A percentile compares a stretch with the other conserved stretches of the same genome.
These are phyloP conservation scores for Capitulum mitella DNA, from an alignment of 2,888 invertebrate species.

Conservation along the genomic window DNA sequence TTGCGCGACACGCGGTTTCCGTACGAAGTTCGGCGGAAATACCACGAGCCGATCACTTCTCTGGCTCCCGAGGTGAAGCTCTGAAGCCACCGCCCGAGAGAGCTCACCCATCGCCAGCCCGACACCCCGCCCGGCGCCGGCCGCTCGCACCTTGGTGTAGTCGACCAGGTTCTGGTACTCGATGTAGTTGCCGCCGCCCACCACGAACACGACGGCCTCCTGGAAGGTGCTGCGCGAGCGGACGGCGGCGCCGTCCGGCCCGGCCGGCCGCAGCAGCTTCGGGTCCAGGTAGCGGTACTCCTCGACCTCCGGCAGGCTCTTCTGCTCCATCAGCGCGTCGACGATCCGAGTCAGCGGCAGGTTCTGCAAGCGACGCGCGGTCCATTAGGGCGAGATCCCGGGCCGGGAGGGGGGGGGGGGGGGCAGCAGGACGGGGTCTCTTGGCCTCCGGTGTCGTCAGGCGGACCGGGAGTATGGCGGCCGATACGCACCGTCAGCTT, in stretches of 20 bases:
- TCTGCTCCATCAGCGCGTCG: conserved; percentile 78
- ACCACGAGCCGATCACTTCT: too few species aligned
- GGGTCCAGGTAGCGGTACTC: conserved; percentile 94
- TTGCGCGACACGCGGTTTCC: too few species aligned
- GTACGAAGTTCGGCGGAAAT: too few species aligned
- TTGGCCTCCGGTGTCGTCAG: too few species aligned
- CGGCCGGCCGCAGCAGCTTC: conserved; percentile 64
- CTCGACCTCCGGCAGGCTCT: conserved; percentile 61
- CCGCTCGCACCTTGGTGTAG: conserved; percentile 68
- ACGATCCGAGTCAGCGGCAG: conserved; percentile 88
- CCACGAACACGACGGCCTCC: conserved; percentile 82
- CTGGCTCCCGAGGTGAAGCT: too few species aligned
- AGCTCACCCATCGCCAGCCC: neutral
- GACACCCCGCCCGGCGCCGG: neutral
- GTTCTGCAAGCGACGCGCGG: conserved; percentile 64
- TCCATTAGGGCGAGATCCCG: too few species aligned
- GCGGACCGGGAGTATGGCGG: too few species aligned
- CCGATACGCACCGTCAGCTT: too few species aligned
- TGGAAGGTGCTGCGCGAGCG: conserved; percentile 53
- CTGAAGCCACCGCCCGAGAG: neutral
- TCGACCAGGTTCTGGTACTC: conserved; percentile 98
- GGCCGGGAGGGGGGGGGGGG: too few species aligned
- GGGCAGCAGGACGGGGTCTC: too few species aligned
- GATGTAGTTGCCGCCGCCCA: conserved; percentile 95
- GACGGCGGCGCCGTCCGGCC: conserved; percentile 33